A percentile compares a stretch with the other conserved stretches of the same genome.
phyloP scores from a whole-genome alignment of 2,113 vertebrate species.

The Morone saxatilis region DNA sequence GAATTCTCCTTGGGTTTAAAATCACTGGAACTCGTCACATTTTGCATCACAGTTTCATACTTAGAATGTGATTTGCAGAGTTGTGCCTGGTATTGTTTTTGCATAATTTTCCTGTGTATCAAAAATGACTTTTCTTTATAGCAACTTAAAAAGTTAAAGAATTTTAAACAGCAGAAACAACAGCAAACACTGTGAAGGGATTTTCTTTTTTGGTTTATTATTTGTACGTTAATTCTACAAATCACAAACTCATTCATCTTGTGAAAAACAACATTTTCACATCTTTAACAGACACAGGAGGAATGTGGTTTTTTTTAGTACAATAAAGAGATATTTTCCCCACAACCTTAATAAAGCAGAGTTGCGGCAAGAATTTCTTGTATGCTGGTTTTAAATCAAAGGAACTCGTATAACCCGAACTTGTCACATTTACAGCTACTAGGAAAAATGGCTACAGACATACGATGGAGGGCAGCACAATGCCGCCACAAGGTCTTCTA shows the following conservation, averaged over 20 bases:
- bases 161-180: neutral
- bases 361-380: neutral
- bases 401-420: neutral
- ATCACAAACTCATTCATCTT: neutral
- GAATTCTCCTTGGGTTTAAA: conserved; percentile 59
- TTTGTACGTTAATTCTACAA: neutral
- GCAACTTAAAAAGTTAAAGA: neutral
- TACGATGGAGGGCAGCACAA: conserved; percentile 80
- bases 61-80: conserved; percentile 43
- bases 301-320: neutral
- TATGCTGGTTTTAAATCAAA: conserved; percentile 41
- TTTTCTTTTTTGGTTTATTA: neutral
- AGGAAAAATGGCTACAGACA: conserved; percentile 66
- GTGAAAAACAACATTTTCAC: neutral
- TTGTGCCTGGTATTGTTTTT: conserved; percentile 36
- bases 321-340: no score
- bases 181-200: neutral
- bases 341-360: neutral
- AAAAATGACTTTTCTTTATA: conserved; percentile 1
- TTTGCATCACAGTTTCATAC: conserved; percentile 72
- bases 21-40: conserved; percentile 56
- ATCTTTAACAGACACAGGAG: neutral
- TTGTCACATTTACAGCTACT: conserved; percentile 65
- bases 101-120: conserved; percentile 33
- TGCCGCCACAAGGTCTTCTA: conserved; percentile 66